Evolutionary conservation across 2,113 vertebrate species (phyloP), one percentile per base, ranked within the genome.

Genomic region (Bothrops jararaca): DNA sequence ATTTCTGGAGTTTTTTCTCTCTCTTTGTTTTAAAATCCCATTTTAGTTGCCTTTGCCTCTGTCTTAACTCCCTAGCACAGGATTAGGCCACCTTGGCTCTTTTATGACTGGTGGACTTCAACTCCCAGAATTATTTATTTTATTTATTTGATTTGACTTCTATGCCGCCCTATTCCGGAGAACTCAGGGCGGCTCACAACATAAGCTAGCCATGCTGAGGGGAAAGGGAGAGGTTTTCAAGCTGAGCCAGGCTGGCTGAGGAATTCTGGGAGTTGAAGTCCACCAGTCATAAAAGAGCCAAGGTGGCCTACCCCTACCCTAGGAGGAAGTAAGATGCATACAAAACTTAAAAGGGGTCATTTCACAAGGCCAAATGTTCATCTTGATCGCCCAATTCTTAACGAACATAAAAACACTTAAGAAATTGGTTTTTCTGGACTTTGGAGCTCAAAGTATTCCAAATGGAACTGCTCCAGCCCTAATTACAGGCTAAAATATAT

Each of bases 391-490:
- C 50, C 11, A 50, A 34, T 39, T 12, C 10, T 48, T 87, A 48
- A 53, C 5, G 13, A 50, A 53, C 54, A 50, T 56, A 29, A 48
- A 54, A 91, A 58, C 57, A 88, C 91, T 50, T 34, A 42, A 42
- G 34, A 39, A 8, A 22, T 7, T 13, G 90, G 42, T 89, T 42
- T 88, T 91, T 89, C 88, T 88, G 90, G n/a, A 88, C 86, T 10
- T 93, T 91, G 93, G 97, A 95, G 91, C 90, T 52, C 93, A 88
- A 74, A 94, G 89, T 1, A 92, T 57, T 91, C 87, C 34, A 42
- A 22, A 42, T 4, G 18, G 7, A 80, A 10, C 6, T 86, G 50
- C 58, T 91, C 91, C 69, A 87, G 91, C 22, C 92, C 95, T 90
- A 1, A 95, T 91, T 93, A 90, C 94, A 94, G 58, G 95, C 88